Conservation (phyloP, 2,797 vertebrate genomes). For the Acanthopagrus latus region DNA sequence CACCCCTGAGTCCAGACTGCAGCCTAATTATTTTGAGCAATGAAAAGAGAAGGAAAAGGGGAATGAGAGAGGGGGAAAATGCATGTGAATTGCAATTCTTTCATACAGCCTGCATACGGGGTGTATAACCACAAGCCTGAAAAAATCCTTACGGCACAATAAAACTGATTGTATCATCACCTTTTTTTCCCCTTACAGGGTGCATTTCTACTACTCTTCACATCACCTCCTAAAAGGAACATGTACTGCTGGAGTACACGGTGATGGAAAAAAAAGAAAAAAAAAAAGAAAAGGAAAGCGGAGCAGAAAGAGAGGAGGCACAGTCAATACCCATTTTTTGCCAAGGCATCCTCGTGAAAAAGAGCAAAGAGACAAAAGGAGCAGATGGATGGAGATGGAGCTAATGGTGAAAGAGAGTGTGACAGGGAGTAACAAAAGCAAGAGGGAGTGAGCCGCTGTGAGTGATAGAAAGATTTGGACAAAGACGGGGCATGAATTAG, state of each 20-base stretch:
- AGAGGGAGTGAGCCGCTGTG: slow-evolving; percentile 66
- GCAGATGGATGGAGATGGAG: slow-evolving; percentile 79
- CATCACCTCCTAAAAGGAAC: slow-evolving; percentile 76
- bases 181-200: slow-evolving; percentile 86
- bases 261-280: slow-evolving; percentile 37
- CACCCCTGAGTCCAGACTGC: slow-evolving; percentile 79
- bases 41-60: slow-evolving; percentile 72
- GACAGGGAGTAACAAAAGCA: slow-evolving; percentile 75
- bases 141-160: slow-evolving; percentile 87
- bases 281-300: slow-evolving; percentile 13
- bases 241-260: slow-evolving; percentile 71
- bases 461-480: slow-evolving; percentile 73
- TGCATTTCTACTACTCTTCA: slow-evolving; percentile 82
- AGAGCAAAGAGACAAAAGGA: slow-evolving; percentile 80
- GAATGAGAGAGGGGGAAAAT: slow-evolving; percentile 56
- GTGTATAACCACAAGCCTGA: slow-evolving; percentile 80
- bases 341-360: slow-evolving; percentile 71
- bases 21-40: slow-evolving; percentile 85
- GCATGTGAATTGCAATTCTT: slow-evolving; percentile 82
- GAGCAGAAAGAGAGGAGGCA: slow-evolving; percentile 67
- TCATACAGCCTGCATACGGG: slow-evolving; percentile 83
- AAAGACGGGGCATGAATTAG: slow-evolving; percentile 74
- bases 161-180: slow-evolving; percentile 87
- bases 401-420: slow-evolving; percentile 74
- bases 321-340: slow-evolving; percentile 80